Evolutionary conservation across 1,140 invertebrate species (phyloP), one percentile per base, ranked within the genome.

Genomic region (Drosophila lini): DNA sequence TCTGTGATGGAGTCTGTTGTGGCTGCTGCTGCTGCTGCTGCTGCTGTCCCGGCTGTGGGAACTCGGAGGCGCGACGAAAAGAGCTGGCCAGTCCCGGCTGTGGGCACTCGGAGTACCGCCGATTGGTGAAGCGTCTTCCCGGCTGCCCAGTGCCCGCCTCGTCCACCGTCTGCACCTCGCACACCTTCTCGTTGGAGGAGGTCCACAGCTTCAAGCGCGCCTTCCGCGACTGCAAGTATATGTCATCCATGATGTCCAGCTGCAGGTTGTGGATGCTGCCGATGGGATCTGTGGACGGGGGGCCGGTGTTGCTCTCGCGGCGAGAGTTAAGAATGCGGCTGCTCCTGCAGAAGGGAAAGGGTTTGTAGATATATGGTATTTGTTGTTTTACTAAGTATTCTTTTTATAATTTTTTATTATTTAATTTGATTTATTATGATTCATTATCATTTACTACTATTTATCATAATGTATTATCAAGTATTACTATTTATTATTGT

Each of bases 191-290:
- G 63, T 94, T 95, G 53, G 95, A 95, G 3, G 96, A 97, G 50
- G 96, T 96, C 95, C 96, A 97, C 84, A 97, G 94, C 92, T 96
- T 96, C 93, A 97, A 95, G 45, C 92, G 90, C 3, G 91, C 96
- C 93, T 97, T 97, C 42, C 96, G 93, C 1, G 96, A 95, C 88
- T 96, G 96, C 22, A 97, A 95, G 22, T 83, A 83, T 40, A 97
- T 97, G 81, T 97, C 96, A 78, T 97, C 96, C 96, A 97, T 97
- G 62, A 97, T 97, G 81, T 97, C 96, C 60, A 97, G 93, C 80
- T 97, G 96, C 19, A 97, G 93, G 90, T 97, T 97, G 85, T 97
- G 96, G 15, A 95, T 94, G 85, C 96, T 96, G 40, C 96, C 96
- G 16, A 94, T 94, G n/a, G 94, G 93, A 40, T 95, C 94, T 25